These are phyloP conservation scores for Tiphia femorata DNA, from an alignment of 2,888 invertebrate genomes.

Conservation along the genomic window DNA sequence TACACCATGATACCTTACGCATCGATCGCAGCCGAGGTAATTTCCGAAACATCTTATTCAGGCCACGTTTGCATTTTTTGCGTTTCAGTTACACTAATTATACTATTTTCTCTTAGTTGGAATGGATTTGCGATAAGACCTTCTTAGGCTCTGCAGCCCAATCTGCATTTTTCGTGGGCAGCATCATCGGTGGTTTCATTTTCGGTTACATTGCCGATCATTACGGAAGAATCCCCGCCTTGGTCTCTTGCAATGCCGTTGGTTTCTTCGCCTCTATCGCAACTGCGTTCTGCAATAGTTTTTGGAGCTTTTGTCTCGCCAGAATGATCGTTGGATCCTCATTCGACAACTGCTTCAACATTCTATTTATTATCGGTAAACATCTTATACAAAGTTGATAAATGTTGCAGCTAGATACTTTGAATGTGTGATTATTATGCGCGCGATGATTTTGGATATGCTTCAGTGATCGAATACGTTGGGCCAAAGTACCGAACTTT, in stretches of 20 bases:
- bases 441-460: constrained; percentile 13
- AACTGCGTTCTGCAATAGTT: constrained; percentile 81
- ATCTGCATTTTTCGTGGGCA: constrained; percentile 90
- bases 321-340: constrained; percentile 88
- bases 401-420: neutral
- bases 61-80: no score
- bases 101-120: constrained; percentile 74
- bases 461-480: constrained; percentile 86
- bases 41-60: neutral
- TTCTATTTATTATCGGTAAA: constrained; percentile 92
- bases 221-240: constrained; percentile 86
- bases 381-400: neutral
- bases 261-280: constrained; percentile 81
- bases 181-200: constrained; percentile 86
- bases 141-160: constrained; percentile 84
- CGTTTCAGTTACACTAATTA: no score
- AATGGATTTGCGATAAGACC: constrained; percentile 90
- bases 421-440: neutral
- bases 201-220: constrained; percentile 92
- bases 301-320: constrained; percentile 84
- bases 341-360: constrained; percentile 91
- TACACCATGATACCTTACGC: constrained; percentile 83
- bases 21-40: constrained; percentile 88
- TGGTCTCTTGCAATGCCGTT: constrained; percentile 84
- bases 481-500: constrained; percentile 91